Evolutionary conservation across 1,140 invertebrate species (phyloP), one percentile per base, ranked within the genome.

Genomic region (Pararge aegeria): DNA sequence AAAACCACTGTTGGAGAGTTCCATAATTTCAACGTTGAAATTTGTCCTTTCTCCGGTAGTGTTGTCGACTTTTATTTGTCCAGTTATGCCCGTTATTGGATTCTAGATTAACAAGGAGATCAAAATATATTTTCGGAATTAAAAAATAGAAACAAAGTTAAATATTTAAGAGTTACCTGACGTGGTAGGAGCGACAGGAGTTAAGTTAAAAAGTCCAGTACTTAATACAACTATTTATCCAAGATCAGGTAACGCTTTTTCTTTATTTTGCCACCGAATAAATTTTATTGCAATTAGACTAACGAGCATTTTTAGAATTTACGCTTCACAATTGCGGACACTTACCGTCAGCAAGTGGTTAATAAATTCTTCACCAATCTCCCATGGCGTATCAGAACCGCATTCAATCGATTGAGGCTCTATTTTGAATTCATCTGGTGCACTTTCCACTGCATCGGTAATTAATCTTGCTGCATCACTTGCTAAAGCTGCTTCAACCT

Each of bases 1-100:
- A 59, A 93, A 93, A 2, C 91, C 91, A 55, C 81, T 80, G 42
- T 89, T 90, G 7, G 88, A 85, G 67, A 95, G 88, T 84, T 97
- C 95, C 62, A 97, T 63, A 10, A 63, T 24, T 49, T 63, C 61
- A 13, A 63, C 61, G 29, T 87, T 89, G 12, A 68, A 68, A 29
- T 68, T 64, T 0, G 50, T 61, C 38, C 96, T 85, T 68, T 94
- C 91, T 5, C 96, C 96, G 13, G 91, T 88, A 51, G 81, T 79
- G 38, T 82, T 80, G 18, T 84, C 70, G 15, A 89, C 38, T 24
- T 50, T 59, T 27, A 89, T 65, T 90, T 90, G 62, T 91, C 92
- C 64, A 69, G 89, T 94, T 90, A 61, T 93, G 90, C 72, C 94
- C 57, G 49, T 90, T 90, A 74, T 90, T 68, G 70, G 93, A 85